Conservation (phyloP, 2,797 vertebrate genomes). For the Pelodytes ibericus region DNA sequence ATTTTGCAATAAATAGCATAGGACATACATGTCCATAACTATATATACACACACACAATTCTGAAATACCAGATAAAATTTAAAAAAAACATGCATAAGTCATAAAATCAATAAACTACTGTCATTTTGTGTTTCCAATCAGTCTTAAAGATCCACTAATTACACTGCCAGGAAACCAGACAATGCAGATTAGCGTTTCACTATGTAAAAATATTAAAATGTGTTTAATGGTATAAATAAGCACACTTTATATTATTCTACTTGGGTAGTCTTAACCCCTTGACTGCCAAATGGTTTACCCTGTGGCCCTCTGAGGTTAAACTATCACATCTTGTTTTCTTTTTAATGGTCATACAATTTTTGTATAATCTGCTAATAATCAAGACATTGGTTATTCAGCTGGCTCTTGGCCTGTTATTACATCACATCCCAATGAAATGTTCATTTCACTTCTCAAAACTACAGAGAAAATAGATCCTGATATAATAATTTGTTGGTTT, state of each 20-base stretch:
- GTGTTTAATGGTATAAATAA: slow-evolving; percentile 1
- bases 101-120: slow-evolving; percentile 36
- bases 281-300: not conserved
- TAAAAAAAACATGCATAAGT: not conserved
- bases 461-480: slow-evolving; percentile 31
- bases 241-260: slow-evolving; percentile 2
- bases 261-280: not conserved
- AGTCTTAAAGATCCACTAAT: slow-evolving; percentile 16
- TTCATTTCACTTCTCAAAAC: slow-evolving; percentile 45
- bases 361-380: slow-evolving; percentile 45
- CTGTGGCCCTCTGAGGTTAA: not conserved
- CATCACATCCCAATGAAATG: slow-evolving; percentile 50
- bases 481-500: slow-evolving; percentile 17
- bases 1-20: too few species aligned
- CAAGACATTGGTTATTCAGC: slow-evolving; percentile 49
- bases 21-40: too few species aligned
- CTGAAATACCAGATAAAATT: not conserved
- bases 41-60: too few species aligned
- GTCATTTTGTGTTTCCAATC: slow-evolving; percentile 22
- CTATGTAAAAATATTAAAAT: not conserved
- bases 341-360: slow-evolving; percentile 19
- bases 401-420: slow-evolving; percentile 39
- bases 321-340: not conserved
- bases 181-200: slow-evolving; percentile 24
- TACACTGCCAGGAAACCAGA: slow-evolving; percentile 22